Base-by-base conservation (phyloP, 1,140 invertebrate species). In the Drosophila biarmipes region DNA sequence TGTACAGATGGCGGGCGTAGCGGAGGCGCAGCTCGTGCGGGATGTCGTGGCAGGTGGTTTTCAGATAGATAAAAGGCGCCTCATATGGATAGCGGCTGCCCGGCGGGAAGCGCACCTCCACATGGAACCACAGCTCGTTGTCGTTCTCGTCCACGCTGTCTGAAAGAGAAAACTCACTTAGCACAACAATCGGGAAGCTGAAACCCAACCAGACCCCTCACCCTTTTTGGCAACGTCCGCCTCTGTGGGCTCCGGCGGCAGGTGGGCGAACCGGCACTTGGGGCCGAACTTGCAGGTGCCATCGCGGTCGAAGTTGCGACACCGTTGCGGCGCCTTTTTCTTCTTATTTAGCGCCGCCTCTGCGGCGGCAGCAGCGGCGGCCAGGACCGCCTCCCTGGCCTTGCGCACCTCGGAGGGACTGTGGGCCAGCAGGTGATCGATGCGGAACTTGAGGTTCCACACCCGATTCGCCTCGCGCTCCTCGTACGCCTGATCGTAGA, bases 181-280 rank as follows among this genome's bases (percentile, higher is more conserved):
- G n/a, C 10, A 42, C 6, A 7, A 7, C 11, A 4, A 11, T 4
- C 5, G 19, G 4, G n/a, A 3, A 2, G 7, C 8, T 15, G 31
- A 19, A 2, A 6, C 15, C 2, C 0, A 3, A 10, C 6, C 6
- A 37, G 3, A 4, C 6, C 8, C 29, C 56, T 43, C 24, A 34
- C 56, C 46, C 55, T 84, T 79, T 27, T 71, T 79, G 46, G 46
- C 11, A 3, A 46, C 43, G 31, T 53, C 27, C 46, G 67, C 15
- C 58, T 92, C 92, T 63, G 92, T 81, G 45, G 55, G 79, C 21
- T 82, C 69, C 68, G 92, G 64, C 85, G 92, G 92, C 85, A 95
- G 93, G 92, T 96, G 96, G n/a, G 93, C 93, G 93, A 95, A 96
- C 81, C 94, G 94, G 92, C 96, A 96, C 85, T 95, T 96, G 55